These are phyloP conservation scores for Leptoclinus maculatus DNA, from an alignment of 2,797 vertebrate species.

Conservation along the genomic window DNA sequence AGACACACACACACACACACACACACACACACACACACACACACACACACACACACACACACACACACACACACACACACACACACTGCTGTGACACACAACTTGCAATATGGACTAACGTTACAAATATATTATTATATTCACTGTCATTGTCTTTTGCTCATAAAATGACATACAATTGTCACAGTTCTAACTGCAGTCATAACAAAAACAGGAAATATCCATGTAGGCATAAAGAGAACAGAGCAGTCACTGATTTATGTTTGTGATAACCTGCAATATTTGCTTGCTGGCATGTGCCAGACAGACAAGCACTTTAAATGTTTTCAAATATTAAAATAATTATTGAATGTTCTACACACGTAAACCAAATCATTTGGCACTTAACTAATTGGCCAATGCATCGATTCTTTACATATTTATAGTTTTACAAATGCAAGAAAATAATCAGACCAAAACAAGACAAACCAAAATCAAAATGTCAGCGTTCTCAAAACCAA, in stretches of 20 bases:
- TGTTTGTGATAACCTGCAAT: slow-evolving; percentile 53
- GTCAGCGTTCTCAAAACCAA: slow-evolving; percentile 38
- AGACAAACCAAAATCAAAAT: slow-evolving; percentile 43
- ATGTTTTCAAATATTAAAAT: slow-evolving; percentile 59
- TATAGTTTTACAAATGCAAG: background rate
- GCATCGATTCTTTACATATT: slow-evolving; percentile 23
- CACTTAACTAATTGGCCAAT: slow-evolving; percentile 31
- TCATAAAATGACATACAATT: slow-evolving; percentile 48
- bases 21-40: slow-evolving; percentile 30
- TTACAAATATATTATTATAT: slow-evolving; percentile 43
- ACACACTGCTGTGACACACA: background rate
- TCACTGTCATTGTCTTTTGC: slow-evolving; percentile 50
- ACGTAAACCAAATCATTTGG: slow-evolving; percentile 40
- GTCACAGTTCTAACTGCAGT: slow-evolving; percentile 39
- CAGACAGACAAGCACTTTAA: slow-evolving; percentile 33
- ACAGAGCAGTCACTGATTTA: slow-evolving; percentile 56
- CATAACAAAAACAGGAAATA: slow-evolving; percentile 42
- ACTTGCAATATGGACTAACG: slow-evolving; percentile 10
- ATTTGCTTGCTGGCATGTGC: slow-evolving; percentile 48
- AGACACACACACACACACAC: slow-evolving; percentile 29
- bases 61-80: slow-evolving; percentile 14
- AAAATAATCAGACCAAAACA: slow-evolving; percentile 30
- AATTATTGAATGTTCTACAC: slow-evolving; percentile 60
- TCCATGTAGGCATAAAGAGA: slow-evolving; percentile 34
- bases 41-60: slow-evolving; percentile 25